Conservation (phyloP, 2,797 vertebrate genomes). For the Pelodytes ibericus region DNA sequence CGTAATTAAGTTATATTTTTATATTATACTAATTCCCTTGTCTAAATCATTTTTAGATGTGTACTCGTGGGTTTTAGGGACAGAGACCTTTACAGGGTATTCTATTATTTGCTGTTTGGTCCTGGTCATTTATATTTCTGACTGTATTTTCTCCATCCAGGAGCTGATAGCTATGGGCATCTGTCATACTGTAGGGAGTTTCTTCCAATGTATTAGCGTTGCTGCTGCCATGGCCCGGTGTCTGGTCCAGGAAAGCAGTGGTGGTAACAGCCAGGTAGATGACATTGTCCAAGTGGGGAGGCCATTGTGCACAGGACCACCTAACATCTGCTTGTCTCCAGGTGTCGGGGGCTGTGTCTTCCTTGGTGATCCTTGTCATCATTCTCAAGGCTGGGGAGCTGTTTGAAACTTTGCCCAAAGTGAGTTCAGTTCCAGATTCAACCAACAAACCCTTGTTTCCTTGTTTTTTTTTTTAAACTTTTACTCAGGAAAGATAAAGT, state of each 20-base stretch:
- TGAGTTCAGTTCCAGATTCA: constrained; percentile 61
- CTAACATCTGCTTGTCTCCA: constrained; percentile 61
- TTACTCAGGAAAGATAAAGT: too few relatives aligned
- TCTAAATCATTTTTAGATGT: too few relatives aligned
- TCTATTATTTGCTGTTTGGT: too few relatives aligned
- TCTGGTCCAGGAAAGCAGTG: constrained; percentile 90
- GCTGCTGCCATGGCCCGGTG: constrained; percentile 95
- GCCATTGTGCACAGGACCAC: background rate
- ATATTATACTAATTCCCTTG: too few relatives aligned
- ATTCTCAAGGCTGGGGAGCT: constrained; percentile 87
- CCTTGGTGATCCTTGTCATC: constrained; percentile 87
- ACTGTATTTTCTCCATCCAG: constrained; percentile 66
- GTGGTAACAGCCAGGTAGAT: constrained; percentile 91
- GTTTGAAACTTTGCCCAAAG: constrained; percentile 90
- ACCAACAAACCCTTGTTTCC: too few relatives aligned
- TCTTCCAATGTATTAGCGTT: constrained; percentile 92
- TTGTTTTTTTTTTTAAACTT: too few relatives aligned
- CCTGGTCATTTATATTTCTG: too few relatives aligned
- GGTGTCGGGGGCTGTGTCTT: constrained; percentile 85
- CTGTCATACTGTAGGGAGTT: constrained; percentile 84
- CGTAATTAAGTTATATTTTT: too few relatives aligned
- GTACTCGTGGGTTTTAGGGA: too few relatives aligned
- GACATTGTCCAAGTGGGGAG: background rate
- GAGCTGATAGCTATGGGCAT: constrained; percentile 93
- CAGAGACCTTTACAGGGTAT: too few relatives aligned